Conservation (phyloP, 2,797 vertebrate genomes). For the Prionace glauca region DNA sequence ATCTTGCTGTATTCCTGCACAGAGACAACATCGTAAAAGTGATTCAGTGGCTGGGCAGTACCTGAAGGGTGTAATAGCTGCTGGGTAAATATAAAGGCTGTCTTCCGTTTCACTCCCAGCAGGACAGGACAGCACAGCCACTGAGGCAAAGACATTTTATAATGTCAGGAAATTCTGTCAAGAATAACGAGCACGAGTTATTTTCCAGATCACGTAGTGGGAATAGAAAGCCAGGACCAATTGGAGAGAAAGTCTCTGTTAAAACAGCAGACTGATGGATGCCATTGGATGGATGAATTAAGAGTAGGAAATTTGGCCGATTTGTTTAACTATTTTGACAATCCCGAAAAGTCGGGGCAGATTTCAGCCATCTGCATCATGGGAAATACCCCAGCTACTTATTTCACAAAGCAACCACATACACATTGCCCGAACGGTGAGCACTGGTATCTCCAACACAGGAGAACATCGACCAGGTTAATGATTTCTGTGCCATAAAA, state of each 20-base stretch:
- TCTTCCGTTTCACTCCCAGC: not conserved
- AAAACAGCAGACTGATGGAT: not conserved
- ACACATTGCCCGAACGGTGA: too few species aligned
- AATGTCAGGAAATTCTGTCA: too few species aligned
- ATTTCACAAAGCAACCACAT: too few species aligned
- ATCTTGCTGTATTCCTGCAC: not conserved
- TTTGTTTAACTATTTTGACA: not conserved
- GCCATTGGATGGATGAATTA: not conserved
- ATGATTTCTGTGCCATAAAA: not conserved
- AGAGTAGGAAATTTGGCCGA: not conserved
- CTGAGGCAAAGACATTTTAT: not conserved
- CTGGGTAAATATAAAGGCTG: not conserved
- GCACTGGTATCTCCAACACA: too few species aligned
- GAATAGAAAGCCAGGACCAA: not conserved
- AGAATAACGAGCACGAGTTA: too few species aligned
- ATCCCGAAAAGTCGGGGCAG: not conserved
- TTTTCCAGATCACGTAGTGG: not conserved
- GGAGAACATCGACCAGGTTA: too few species aligned
- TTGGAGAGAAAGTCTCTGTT: not conserved
- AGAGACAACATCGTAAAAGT: not conserved
- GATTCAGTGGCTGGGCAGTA: not conserved
- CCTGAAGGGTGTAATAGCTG: not conserved
- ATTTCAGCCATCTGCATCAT: not conserved
- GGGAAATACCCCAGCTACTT: too few species aligned
- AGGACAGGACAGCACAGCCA: not conserved